Evolutionary conservation across 2,113 vertebrate species (phyloP).

Genomic region (Otolemur garnettii): DNA sequence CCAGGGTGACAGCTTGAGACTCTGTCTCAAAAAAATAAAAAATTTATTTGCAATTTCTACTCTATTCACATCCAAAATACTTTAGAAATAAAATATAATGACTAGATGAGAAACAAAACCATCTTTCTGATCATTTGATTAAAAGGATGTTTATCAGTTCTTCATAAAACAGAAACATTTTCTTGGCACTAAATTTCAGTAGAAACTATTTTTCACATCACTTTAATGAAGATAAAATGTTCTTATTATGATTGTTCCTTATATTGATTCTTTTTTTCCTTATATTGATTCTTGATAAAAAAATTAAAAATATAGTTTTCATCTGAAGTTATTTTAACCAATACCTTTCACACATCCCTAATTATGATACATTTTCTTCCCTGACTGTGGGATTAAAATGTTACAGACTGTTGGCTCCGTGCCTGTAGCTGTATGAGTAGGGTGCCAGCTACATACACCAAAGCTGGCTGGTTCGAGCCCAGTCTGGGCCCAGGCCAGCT

Average conservation of each 20-base stretch:
- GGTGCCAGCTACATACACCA: too few species aligned
- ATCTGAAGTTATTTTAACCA: neutral
- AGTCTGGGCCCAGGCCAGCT: too few species aligned
- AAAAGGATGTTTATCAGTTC: neutral
- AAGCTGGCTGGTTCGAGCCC: too few species aligned
- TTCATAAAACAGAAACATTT: neutral
- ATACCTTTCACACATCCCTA: neutral
- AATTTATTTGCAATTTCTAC: neutral
- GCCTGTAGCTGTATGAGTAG: too few species aligned
- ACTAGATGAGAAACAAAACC: neutral
- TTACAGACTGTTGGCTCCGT: neutral
- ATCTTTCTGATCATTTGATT: neutral
- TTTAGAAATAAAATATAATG: neutral
- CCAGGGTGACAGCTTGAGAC: too few species aligned
- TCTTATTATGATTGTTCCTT: neutral
- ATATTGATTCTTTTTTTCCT: neutral
- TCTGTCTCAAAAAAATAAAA: neutral
- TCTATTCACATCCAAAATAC: neutral
- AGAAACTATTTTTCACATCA: neutral
- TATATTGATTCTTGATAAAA: neutral
- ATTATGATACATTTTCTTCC: neutral
- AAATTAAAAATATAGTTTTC: neutral
- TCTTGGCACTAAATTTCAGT: neutral
- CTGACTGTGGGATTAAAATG: rapidly evolving
- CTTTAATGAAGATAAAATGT: neutral